These are phyloP conservation scores for Odobenus rosmarus DNA, from an alignment of 2,113 vertebrate genomes.

Conservation along the genomic window DNA sequence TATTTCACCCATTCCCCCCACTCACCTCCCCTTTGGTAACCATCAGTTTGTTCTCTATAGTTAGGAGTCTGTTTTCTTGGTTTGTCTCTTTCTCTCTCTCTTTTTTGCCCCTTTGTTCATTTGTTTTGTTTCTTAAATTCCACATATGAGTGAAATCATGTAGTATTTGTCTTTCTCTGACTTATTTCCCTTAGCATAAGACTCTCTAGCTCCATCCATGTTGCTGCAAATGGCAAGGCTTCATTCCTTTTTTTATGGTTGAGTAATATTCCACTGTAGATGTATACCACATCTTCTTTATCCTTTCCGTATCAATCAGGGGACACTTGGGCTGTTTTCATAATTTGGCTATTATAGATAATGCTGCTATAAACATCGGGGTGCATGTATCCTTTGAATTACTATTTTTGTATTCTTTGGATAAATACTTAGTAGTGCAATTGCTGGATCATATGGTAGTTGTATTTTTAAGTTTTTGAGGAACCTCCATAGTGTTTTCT, in stretches of 20 bases:
- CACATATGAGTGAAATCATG: neutral
- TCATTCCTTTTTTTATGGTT: neutral
- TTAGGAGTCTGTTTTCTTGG: neutral
- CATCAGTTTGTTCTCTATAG: neutral
- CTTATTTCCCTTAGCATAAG: neutral
- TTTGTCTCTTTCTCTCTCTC: neutral
- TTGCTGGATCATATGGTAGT: neutral
- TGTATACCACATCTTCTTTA: neutral
- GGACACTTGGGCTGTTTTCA: neutral
- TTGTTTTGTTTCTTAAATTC: neutral
- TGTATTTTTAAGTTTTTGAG: neutral
- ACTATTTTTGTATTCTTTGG: neutral
- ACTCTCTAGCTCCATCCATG: neutral
- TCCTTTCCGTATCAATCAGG: neutral
- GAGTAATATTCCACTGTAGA: neutral
- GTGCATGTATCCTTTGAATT: neutral
- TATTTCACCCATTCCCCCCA: neutral
- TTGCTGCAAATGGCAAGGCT: neutral
- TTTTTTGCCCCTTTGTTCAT: neutral
- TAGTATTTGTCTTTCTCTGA: neutral
- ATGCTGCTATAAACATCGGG: neutral
- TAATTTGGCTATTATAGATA: neutral
- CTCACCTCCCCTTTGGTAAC: neutral
- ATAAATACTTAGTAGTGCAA: neutral
- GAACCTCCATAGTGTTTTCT: neutral